phyloP scores from a whole-genome alignment of 1,140 invertebrate genomes.

The fruit fly (Drosophila melanogaster) region DNA sequence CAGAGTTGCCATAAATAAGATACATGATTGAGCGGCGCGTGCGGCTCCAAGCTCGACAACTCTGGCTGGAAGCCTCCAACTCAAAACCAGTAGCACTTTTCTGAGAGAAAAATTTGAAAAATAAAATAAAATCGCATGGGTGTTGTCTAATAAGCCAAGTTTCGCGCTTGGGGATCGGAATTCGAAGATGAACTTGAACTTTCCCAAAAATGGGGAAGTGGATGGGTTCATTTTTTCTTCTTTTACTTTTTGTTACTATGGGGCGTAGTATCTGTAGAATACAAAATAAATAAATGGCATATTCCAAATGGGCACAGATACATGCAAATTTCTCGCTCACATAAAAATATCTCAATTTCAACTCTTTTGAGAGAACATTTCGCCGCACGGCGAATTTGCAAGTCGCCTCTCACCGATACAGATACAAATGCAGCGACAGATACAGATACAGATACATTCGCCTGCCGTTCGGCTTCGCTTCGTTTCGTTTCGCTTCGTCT shows the following conservation, averaged over 20 bases:
- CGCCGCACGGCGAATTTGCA: slow-evolving; percentile 42
- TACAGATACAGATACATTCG: slow-evolving; percentile 34
- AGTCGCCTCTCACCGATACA: background rate
- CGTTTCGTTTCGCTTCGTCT: slow-evolving; percentile 69
- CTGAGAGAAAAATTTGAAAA: slow-evolving; percentile 51
- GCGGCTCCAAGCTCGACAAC: slow-evolving; percentile 41
- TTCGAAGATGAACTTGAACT: slow-evolving; percentile 61
- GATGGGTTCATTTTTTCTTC: background rate
- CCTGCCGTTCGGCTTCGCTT: slow-evolving; percentile 33
- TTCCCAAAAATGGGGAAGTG: slow-evolving; percentile 57
- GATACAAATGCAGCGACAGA: background rate
- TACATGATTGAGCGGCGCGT: slow-evolving; percentile 60
- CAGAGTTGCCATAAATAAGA: slow-evolving; percentile 61
- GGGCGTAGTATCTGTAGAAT: slow-evolving; percentile 46
- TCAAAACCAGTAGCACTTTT: slow-evolving; percentile 76
- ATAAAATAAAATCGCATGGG: slow-evolving; percentile 25
- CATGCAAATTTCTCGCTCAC: slow-evolving; percentile 39
- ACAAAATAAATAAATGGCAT: slow-evolving; percentile 53
- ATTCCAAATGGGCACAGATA: slow-evolving; percentile 41
- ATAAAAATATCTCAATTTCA: slow-evolving; percentile 43
- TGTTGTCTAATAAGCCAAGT: slow-evolving; percentile 69
- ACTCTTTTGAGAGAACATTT: slow-evolving; percentile 27
- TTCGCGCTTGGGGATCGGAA: slow-evolving; percentile 8
- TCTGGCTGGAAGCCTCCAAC: slow-evolving; percentile 61
- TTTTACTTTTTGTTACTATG: slow-evolving; percentile 33